These are phyloP conservation scores for Leptobrachium leishanense DNA, from an alignment of 2,113 vertebrate genomes.

Conservation along the genomic window DNA sequence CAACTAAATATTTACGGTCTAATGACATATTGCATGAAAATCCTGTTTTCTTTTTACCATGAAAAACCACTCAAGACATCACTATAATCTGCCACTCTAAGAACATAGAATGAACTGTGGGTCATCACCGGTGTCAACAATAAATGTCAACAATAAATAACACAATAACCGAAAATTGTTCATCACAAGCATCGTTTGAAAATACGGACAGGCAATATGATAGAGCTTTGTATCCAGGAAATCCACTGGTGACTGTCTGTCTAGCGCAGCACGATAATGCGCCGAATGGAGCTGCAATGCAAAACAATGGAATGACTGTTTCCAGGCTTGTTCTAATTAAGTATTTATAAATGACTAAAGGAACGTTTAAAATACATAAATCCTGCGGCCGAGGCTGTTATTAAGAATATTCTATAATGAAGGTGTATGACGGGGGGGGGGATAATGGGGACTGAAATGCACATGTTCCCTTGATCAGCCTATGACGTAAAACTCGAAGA, in stretches of 20 bases:
- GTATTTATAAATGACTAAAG: background rate
- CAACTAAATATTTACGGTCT: too few relatives aligned
- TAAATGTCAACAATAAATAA: too few relatives aligned
- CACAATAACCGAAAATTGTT: too few relatives aligned
- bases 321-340: background rate
- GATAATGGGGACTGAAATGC: too few relatives aligned
- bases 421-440: background rate
- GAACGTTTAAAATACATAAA: background rate
- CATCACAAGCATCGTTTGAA: background rate
- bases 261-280: background rate
- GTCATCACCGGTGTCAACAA: too few relatives aligned
- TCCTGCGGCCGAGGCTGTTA: background rate
- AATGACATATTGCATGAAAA: too few relatives aligned
- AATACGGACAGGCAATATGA: background rate
- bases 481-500: too few relatives aligned
- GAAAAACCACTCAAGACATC: too few relatives aligned
- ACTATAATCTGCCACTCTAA: too few relatives aligned
- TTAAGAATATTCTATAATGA: background rate
- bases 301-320: background rate
- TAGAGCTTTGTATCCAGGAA: slow-evolving; percentile 2
- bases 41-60: too few relatives aligned
- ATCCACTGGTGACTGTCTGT: slow-evolving; percentile 12
- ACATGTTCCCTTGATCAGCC: too few relatives aligned
- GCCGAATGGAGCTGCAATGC: background rate
- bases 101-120: too few relatives aligned